Conservation (phyloP, 1,140 invertebrate genomes). For the Zaprionus ghesquierei region DNA sequence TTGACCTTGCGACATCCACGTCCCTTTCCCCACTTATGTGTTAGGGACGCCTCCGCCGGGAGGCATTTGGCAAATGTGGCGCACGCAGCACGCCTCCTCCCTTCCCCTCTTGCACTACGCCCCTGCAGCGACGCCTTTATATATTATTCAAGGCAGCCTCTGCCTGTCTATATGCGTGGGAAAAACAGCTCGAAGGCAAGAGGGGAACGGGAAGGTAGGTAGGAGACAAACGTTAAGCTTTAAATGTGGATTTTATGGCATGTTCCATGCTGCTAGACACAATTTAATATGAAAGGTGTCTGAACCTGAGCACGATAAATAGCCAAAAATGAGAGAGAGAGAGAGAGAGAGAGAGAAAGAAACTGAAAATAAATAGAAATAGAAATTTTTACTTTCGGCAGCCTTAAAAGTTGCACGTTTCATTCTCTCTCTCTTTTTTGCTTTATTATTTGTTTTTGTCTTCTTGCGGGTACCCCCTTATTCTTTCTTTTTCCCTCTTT, state of each 20-base stretch:
- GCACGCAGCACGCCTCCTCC: constrained; percentile 46
- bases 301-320: constrained; percentile 73
- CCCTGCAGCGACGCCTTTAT: constrained; percentile 65
- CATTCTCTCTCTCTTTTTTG: not conserved
- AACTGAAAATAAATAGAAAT: constrained; percentile 49
- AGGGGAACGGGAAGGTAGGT: not conserved
- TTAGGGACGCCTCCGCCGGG: constrained; percentile 41
- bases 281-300: constrained; percentile 76
- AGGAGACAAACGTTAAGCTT: constrained; percentile 38
- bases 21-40: not conserved
- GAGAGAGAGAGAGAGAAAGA: not conserved
- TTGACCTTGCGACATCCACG: constrained; percentile 70
- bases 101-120: constrained; percentile 21
- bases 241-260: constrained; percentile 73
- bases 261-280: constrained; percentile 59
- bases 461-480: no score
- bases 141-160: constrained; percentile 69
- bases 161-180: constrained; percentile 64
- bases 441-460: not conserved
- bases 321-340: not conserved
- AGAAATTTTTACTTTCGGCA: not conserved
- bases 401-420: constrained; percentile 31
- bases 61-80: constrained; percentile 77
- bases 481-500: not conserved
- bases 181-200: constrained; percentile 34